A percentile compares a stretch with the other conserved stretches of the same genome.
These are phyloP conservation scores for Tigriopus japonicus DNA, from an alignment of 1,140 invertebrate genomes.

Conservation along the genomic window DNA sequence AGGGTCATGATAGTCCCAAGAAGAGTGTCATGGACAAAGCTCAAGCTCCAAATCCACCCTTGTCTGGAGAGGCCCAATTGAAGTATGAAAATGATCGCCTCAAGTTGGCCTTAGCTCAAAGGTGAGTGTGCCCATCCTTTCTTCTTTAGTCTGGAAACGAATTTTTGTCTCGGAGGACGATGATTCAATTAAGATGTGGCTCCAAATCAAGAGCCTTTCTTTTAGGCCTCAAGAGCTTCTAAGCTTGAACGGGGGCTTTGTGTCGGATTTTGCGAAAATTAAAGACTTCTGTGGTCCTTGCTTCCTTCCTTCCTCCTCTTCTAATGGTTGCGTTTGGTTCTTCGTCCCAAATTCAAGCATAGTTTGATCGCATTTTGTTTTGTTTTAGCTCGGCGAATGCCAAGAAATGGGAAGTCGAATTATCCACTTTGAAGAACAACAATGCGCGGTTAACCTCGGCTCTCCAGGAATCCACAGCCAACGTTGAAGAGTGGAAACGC, in stretches of 20 bases:
- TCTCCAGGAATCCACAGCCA: conserved; percentile 87
- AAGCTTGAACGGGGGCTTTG: too few species aligned
- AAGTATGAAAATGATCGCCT: conserved; percentile 94
- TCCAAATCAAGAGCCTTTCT: too few species aligned
- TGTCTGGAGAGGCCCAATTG: conserved; percentile 61
- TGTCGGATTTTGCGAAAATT: too few species aligned
- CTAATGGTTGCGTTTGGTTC: too few species aligned
- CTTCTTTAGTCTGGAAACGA: not conserved
- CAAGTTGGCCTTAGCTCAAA: conserved; percentile 84
- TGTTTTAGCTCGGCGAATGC: conserved; percentile 18
- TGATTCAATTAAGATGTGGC: too few species aligned
- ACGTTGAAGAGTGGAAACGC: conserved; percentile 95
- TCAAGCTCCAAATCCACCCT: conserved; percentile 30
- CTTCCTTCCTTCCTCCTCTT: too few species aligned
- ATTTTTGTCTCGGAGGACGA: too few species aligned
- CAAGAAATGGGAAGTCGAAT: conserved; percentile 95
- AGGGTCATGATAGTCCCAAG: conserved; percentile 37
- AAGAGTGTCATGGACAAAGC: conserved; percentile 31
- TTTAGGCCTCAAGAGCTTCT: too few species aligned
- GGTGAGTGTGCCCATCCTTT: conserved; percentile 32
- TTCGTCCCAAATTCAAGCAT: not conserved
- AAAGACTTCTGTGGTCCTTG: too few species aligned
- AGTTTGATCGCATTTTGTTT: conserved; percentile 13
- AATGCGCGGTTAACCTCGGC: conserved; percentile 83
- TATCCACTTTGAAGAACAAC: conserved; percentile 87